A percentile compares a stretch with the other conserved stretches of the same genome.
These are phyloP conservation scores for Prionailurus viverrinus DNA, from an alignment of 2,113 vertebrate genomes.

Conservation along the genomic window DNA sequence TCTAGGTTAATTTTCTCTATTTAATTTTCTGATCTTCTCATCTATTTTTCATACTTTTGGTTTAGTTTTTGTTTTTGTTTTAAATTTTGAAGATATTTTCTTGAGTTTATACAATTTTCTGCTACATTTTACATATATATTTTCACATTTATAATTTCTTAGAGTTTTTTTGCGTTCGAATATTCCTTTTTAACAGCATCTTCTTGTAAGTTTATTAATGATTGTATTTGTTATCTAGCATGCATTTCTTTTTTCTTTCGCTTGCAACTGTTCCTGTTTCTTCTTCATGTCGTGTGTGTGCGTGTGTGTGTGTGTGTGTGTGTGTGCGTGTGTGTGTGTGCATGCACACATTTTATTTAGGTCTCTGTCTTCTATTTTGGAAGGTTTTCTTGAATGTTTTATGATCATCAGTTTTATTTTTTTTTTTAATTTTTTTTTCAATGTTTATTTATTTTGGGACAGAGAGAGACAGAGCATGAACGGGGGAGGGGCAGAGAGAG, in stretches of 20 bases:
- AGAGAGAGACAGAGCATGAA: too few species aligned
- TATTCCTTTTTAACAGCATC: not conserved
- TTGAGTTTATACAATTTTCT: not conserved
- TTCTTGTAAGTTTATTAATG: not conserved
- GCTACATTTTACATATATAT: not conserved
- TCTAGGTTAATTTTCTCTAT: not conserved
- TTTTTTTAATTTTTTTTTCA: too few species aligned
- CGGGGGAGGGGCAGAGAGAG: too few species aligned
- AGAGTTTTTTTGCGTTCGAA: not conserved
- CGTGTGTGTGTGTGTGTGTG: not conserved
- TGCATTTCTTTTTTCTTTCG: not conserved
- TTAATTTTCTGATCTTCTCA: not conserved
- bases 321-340: too few species aligned
- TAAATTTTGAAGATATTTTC: not conserved
- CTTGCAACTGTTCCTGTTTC: not conserved
- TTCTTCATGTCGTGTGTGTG: not conserved
- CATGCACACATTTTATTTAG: not conserved
- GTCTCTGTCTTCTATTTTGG: not conserved
- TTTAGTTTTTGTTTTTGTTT: not conserved
- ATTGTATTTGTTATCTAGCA: not conserved
- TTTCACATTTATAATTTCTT: not conserved
- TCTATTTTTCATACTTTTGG: not conserved
- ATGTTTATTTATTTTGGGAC: too few species aligned
- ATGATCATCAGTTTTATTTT: not conserved
- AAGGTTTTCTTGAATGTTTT: not conserved